These are phyloP conservation scores for Vidua macroura DNA, from an alignment of 2,113 vertebrate genomes.

Conservation along the genomic window DNA sequence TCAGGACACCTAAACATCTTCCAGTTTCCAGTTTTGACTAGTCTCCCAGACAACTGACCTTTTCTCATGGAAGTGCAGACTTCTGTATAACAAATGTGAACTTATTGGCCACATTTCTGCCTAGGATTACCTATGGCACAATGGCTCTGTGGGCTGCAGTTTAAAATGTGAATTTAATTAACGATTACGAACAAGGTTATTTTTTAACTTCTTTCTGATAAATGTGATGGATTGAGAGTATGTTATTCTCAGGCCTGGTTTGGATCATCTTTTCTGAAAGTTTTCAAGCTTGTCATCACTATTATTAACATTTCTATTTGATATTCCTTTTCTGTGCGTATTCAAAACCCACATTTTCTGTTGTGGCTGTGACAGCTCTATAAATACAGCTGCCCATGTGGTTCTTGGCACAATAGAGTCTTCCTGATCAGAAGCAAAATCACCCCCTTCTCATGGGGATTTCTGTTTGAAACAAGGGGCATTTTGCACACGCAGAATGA, in stretches of 20 bases:
- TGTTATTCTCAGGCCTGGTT: neutral
- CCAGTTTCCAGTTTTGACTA: neutral
- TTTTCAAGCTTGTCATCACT: neutral
- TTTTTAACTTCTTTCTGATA: neutral
- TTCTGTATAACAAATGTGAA: neutral
- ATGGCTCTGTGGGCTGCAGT: neutral
- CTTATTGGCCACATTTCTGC: neutral
- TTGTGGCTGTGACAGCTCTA: neutral
- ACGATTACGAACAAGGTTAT: neutral
- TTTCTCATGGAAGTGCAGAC: neutral
- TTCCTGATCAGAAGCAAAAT: neutral
- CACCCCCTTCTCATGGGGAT: neutral
- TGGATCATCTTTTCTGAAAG: neutral
- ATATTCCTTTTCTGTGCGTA: neutral
- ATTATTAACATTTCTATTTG: neutral
- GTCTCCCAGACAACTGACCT: neutral
- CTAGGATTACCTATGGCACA: neutral
- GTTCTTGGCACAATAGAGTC: neutral
- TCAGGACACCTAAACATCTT: neutral
- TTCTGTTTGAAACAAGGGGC: neutral
- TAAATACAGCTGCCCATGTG: neutral
- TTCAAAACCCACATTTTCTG: neutral
- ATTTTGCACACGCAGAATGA: neutral
- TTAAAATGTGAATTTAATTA: neutral
- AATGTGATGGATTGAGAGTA: neutral